These are phyloP conservation scores for Papio anubis DNA, from an alignment of 2,113 vertebrate species.

Conservation along the genomic window DNA sequence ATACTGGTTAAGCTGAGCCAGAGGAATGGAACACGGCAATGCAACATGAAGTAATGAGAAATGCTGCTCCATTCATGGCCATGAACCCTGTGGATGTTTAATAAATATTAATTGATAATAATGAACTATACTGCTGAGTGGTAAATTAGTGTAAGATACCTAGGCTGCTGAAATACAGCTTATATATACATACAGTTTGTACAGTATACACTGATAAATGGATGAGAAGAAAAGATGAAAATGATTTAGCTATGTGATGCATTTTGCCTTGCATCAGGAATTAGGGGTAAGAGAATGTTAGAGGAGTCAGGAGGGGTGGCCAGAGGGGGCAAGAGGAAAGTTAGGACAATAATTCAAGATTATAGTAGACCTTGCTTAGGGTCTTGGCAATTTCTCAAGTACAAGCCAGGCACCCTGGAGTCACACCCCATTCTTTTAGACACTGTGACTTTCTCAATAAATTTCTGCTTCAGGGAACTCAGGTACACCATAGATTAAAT, in stretches of 20 bases:
- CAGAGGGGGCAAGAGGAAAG: not conserved
- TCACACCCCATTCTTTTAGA: not conserved
- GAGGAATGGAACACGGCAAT: not conserved
- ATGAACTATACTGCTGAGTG: not conserved
- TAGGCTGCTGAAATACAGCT: conserved; percentile 19
- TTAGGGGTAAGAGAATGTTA: not conserved
- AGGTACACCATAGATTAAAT: not conserved
- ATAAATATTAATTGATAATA: conserved; percentile 65
- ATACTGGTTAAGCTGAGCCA: not conserved
- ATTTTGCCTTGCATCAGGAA: not conserved
- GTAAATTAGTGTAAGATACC: conserved; percentile 1
- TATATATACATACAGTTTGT: not conserved
- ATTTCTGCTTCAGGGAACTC: not conserved
- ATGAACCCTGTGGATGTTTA: not conserved
- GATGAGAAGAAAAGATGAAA: conserved; percentile 12
- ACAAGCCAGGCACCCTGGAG: not conserved
- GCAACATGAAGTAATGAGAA: conserved; percentile 20
- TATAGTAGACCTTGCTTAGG: not conserved
- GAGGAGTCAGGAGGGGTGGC: not conserved
- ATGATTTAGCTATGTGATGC: not conserved
- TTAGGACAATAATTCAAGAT: not conserved
- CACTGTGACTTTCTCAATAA: not conserved
- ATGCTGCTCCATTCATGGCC: not conserved
- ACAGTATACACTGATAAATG: not conserved
- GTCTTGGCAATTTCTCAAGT: not conserved